A percentile compares a stretch with the other conserved stretches of the same genome.
Evolutionary conservation across 2,888 invertebrate species (phyloP).

Genomic region (Hedya salicella): DNA sequence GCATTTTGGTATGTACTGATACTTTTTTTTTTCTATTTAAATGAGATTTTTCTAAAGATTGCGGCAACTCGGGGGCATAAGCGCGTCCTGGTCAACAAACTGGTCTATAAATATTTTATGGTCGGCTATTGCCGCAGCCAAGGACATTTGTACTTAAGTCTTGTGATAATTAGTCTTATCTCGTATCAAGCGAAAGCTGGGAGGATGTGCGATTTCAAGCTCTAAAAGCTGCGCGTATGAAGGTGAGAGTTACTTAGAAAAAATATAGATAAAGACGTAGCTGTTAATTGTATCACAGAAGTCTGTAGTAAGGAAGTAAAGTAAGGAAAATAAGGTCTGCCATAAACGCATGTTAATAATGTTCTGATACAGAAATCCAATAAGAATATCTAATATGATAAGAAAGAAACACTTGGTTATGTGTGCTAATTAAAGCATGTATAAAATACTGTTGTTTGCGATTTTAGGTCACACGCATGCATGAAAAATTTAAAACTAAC

Average conservation of each 20-base stretch:
- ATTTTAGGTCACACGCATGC: too few species aligned
- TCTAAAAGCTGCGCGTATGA: conserved; percentile 31
- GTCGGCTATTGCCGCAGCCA: conserved; percentile 49
- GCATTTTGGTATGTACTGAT: conserved; percentile 62
- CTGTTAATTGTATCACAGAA: conserved; percentile 2
- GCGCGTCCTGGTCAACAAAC: conserved; percentile 72
- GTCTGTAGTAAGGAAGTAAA: too few species aligned
- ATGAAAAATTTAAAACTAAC: too few species aligned
- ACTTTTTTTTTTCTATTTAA: conserved; percentile 16
- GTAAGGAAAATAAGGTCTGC: not conserved
- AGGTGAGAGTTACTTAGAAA: conserved; percentile 34
- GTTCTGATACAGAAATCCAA: not conserved
- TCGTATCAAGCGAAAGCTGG: conserved; percentile 41
- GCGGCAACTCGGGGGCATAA: conserved; percentile 37
- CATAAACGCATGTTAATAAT: not conserved
- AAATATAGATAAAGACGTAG: conserved; percentile 11
- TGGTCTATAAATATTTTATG: conserved; percentile 77
- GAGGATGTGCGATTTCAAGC: conserved; percentile 35
- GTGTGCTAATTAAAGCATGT: too few species aligned
- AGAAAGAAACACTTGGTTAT: not conserved
- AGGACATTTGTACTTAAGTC: conserved; percentile 52
- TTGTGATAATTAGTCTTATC: conserved; percentile 56
- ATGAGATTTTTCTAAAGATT: conserved; percentile 24
- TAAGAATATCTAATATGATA: not conserved
- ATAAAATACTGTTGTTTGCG: too few species aligned